Conservation (phyloP, 2,797 vertebrate genomes). For the Squalus acanthias region DNA sequence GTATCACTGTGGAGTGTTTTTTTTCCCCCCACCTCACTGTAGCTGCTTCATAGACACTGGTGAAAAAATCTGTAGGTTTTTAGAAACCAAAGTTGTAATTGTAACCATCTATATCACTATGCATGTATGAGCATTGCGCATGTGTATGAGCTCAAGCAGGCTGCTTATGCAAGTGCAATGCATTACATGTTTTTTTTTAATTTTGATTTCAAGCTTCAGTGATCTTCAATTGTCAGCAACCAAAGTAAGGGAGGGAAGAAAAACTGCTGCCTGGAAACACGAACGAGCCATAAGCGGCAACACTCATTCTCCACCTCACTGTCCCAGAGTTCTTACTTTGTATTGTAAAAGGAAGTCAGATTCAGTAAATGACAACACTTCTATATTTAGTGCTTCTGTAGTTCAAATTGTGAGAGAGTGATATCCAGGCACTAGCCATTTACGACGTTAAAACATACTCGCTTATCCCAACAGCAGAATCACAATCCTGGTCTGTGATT, state of each 20-base stretch:
- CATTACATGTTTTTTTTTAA: not conserved
- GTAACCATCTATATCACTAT: not conserved
- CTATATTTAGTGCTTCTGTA: not conserved
- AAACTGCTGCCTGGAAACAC: not conserved
- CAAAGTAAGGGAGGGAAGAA: not conserved
- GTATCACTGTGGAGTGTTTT: not conserved
- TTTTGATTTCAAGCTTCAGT: not conserved
- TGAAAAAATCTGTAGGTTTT: not conserved
- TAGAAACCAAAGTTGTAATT: not conserved
- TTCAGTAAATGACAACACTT: not conserved
- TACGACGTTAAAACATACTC: not conserved
- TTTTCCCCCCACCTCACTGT: not conserved
- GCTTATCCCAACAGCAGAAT: not conserved
- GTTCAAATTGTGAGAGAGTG: not conserved
- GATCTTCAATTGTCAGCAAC: not conserved
- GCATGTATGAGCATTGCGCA: not conserved
- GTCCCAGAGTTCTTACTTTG: not conserved
- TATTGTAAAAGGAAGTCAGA: not conserved
- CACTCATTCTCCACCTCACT: not conserved
- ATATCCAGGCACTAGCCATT: not conserved
- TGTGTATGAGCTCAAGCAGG: not conserved
- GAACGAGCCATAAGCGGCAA: not conserved
- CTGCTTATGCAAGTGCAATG: not conserved
- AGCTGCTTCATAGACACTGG: not conserved
- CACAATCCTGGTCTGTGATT: not conserved